Percentiles rank a stretch among this genome's conserved stretches.
These are phyloP conservation scores for Pristionchus entomophagus DNA, from an alignment of 2,888 invertebrate genomes.

Conservation along the genomic window DNA sequence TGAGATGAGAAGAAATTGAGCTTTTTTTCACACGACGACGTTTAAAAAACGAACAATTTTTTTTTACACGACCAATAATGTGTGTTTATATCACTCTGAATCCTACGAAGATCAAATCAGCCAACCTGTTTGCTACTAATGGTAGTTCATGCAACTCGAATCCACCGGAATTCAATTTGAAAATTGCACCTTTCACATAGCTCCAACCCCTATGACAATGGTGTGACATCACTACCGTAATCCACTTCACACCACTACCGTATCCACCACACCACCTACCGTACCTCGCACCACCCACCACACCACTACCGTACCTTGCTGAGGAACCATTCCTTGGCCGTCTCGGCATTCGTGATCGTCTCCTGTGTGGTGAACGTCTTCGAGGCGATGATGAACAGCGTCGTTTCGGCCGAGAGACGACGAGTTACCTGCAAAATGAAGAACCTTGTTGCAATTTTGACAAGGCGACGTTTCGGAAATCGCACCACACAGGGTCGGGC, in stretches of 20 bases:
- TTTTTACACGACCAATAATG: too few relatives aligned
- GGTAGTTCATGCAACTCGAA: too few relatives aligned
- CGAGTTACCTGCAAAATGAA: slow-evolving; percentile 81
- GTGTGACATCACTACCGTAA: not conserved
- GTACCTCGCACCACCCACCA: not conserved
- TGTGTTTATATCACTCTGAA: too few relatives aligned
- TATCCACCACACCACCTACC: not conserved
- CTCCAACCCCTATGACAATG: not conserved
- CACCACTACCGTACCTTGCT: slow-evolving; percentile 80
- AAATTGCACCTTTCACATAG: too few relatives aligned
- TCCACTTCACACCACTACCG: not conserved
- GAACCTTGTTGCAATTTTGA: not conserved
- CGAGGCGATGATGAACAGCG: slow-evolving; percentile 97
- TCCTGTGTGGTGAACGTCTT: slow-evolving; percentile 99
- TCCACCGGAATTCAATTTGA: too few relatives aligned
- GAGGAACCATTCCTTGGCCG: slow-evolving; percentile 97
- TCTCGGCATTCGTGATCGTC: slow-evolving; percentile 97
- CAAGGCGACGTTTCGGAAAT: not conserved
- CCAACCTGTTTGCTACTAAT: too few relatives aligned
- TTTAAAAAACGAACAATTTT: not conserved
- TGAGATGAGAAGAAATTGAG: too few relatives aligned
- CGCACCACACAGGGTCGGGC: not conserved
- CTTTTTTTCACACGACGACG: not conserved
- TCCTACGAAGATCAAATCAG: too few relatives aligned
- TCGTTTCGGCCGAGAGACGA: slow-evolving; percentile 91